Percentiles rank a stretch among this genome's conserved stretches.
Conservation (phyloP, 2,888 invertebrate species). For the Heteromyza rotundicornis region DNA sequence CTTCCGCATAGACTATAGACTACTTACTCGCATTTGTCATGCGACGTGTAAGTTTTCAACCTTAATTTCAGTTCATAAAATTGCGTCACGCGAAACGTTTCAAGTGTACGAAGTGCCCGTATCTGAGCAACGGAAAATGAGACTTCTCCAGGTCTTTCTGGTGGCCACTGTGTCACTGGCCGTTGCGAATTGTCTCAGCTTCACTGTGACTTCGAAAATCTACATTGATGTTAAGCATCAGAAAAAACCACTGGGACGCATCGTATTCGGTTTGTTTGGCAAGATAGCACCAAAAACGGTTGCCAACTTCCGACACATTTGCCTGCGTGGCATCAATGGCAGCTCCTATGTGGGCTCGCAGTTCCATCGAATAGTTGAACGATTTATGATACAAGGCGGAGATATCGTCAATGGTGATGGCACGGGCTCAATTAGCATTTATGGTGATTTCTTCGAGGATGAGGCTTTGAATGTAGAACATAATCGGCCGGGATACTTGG, state of each 20-base stretch:
- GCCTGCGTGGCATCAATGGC: constrained; percentile 76
- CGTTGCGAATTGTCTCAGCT: constrained; percentile 44
- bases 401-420: constrained; percentile 83
- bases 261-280: constrained; percentile 83
- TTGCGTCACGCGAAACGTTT: constrained; percentile 33
- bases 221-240: constrained; percentile 82
- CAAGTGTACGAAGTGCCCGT: background rate
- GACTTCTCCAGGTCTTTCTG: constrained; percentile 29
- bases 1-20: background rate
- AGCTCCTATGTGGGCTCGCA: constrained; percentile 78
- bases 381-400: constrained; percentile 93
- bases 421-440: constrained; percentile 83
- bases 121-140: constrained; percentile 31
- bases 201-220: constrained; percentile 66
- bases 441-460: constrained; percentile 84
- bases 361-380: constrained; percentile 85
- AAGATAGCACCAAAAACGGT: constrained; percentile 85
- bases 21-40: too few relatives aligned
- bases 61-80: constrained; percentile 33
- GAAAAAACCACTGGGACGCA: constrained; percentile 74
- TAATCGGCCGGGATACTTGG: constrained; percentile 81
- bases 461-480: constrained; percentile 87
- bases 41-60: too few relatives aligned
- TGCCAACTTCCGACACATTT: constrained; percentile 84
- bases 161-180: constrained; percentile 26